A percentile compares a stretch with the other conserved stretches of the same genome.
Conservation (phyloP, 2,113 vertebrate genomes). For the Pseudorhombus dupliciocellatus region DNA sequence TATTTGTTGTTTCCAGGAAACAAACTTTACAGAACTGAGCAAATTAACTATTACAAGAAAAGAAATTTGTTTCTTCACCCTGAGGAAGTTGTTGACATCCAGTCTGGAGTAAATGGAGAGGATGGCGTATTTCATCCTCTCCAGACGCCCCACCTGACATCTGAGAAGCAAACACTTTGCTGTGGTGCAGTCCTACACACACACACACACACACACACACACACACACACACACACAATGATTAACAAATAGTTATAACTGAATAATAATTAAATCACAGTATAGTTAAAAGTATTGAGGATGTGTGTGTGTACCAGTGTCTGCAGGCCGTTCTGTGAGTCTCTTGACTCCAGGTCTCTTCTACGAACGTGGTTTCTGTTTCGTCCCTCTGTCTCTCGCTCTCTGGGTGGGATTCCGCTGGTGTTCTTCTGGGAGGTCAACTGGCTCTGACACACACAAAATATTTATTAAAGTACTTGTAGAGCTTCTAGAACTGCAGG, state of each 20-base stretch:
- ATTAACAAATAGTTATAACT: no score
- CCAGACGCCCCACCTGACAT: constrained; percentile 94
- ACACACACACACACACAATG: no score
- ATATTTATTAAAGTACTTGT: no score
- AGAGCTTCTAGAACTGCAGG: no score
- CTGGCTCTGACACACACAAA: constrained; percentile 66
- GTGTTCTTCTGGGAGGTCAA: constrained; percentile 79
- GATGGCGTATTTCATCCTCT: constrained; percentile 90
- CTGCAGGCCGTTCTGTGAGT: constrained; percentile 78
- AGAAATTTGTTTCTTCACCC: constrained; percentile 69
- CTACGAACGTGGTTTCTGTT: constrained; percentile 76
- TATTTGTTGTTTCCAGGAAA: no score
- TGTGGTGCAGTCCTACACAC: constrained; percentile 85
- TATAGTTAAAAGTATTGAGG: no score
- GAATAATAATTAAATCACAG: no score
- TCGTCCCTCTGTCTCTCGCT: constrained; percentile 77
- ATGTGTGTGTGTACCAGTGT: constrained; percentile 81
- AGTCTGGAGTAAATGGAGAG: constrained; percentile 90
- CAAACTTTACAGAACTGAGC: no score
- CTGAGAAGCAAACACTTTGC: constrained; percentile 86
- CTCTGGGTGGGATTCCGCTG: constrained; percentile 48
- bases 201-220: constrained; percentile 40
- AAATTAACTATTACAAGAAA: not conserved
- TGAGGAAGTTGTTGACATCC: constrained; percentile 90
- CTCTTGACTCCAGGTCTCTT: constrained; percentile 81